Conservation (phyloP, 2,113 vertebrate species). For the Stictonetta naevosa region DNA sequence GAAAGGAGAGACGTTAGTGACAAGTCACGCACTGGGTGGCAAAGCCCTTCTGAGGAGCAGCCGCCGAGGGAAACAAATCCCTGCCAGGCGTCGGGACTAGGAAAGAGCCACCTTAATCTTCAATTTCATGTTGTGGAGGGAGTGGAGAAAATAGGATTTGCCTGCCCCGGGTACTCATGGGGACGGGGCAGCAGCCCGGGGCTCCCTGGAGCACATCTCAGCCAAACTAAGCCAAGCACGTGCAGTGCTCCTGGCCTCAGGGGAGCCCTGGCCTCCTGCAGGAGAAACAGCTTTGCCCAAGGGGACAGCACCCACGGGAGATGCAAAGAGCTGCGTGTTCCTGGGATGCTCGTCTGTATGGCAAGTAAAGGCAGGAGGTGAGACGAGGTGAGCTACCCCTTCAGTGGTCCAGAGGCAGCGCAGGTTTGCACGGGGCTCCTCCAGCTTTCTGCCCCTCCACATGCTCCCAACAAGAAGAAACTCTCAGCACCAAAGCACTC, state of each 20-base stretch:
- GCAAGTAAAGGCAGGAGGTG: rapidly evolving
- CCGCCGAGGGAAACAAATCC: not conserved
- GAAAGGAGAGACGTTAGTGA: not conserved
- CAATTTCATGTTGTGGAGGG: not conserved
- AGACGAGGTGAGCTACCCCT: not conserved
- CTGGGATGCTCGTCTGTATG: rapidly evolving
- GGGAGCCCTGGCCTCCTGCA: not conserved
- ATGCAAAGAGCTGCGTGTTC: not conserved
- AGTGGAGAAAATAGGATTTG: not conserved
- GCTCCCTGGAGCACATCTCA: not conserved
- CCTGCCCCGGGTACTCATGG: not conserved
- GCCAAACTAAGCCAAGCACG: not conserved
- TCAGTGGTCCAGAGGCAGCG: rapidly evolving
- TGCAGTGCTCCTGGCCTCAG: not conserved
- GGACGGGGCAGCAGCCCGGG: not conserved
- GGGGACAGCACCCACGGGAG: not conserved
- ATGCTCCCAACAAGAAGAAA: not conserved
- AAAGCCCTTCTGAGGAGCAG: not conserved
- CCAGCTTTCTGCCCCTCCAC: not conserved
- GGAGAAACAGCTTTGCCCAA: not conserved
- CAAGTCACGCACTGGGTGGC: not conserved
- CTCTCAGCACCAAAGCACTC: not conserved
- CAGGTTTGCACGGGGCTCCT: not conserved
- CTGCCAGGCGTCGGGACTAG: not conserved
- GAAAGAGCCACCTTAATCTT: not conserved